A percentile compares a stretch with the other conserved stretches of the same genome.
phyloP scores from a whole-genome alignment of 2,797 vertebrate genomes.

The Falco cherrug region DNA sequence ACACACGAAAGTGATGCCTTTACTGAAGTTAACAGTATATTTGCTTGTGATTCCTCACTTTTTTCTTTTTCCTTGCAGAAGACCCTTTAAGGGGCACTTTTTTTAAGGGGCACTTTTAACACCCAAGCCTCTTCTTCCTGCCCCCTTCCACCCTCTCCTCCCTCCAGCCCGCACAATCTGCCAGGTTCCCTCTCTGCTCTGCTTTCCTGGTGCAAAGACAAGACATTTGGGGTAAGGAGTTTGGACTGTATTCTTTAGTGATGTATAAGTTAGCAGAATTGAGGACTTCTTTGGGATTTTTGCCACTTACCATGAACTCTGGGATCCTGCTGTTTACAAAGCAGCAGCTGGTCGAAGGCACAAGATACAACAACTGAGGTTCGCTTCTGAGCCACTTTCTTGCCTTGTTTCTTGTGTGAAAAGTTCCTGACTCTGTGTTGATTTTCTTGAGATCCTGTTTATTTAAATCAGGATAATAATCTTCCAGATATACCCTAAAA shows the following conservation, averaged over 20 bases:
- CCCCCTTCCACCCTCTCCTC: neutral
- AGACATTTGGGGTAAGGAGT: neutral
- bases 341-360: neutral
- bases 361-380: neutral
- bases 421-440: slow-evolving; percentile 31
- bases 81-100: neutral
- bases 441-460: slow-evolving; percentile 60
- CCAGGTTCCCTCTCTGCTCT: neutral
- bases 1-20: rapidly evolving
- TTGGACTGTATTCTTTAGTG: neutral
- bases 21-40: neutral
- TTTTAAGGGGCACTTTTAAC: neutral
- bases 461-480: slow-evolving; percentile 70
- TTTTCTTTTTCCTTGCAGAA: neutral
- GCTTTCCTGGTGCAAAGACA: neutral
- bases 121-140: neutral
- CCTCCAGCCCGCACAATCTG: neutral
- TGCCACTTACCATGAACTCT: neutral
- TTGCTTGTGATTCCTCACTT: neutral
- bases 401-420: neutral
- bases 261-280: neutral
- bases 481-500: slow-evolving; percentile 66
- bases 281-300: neutral
- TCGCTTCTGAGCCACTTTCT: neutral
- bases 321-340: neutral